Evolutionary conservation across 2,113 vertebrate genomes (phyloP).

Genomic region (Zapornia atra): DNA sequence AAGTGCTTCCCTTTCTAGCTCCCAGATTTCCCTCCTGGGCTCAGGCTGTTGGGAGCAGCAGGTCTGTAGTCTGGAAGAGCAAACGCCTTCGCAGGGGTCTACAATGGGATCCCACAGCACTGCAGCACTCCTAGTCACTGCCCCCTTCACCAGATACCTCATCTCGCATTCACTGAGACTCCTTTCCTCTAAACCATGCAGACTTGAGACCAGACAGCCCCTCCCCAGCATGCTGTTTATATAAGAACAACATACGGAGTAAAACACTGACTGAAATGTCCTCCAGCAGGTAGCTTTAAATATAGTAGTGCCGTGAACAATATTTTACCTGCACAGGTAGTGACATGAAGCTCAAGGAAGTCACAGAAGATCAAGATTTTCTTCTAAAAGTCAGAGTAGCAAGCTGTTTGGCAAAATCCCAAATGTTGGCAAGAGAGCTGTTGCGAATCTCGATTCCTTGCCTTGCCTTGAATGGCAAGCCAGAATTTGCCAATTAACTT

Average conservation of each 20-base stretch:
- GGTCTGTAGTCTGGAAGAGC: background rate
- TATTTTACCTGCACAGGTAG: background rate
- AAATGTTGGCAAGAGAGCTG: background rate
- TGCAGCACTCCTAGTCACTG: background rate
- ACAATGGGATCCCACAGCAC: background rate
- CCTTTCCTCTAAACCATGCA: background rate
- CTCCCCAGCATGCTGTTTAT: background rate
- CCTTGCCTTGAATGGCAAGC: background rate
- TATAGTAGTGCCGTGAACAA: background rate
- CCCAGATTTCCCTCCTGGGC: background rate
- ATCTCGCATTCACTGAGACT: background rate
- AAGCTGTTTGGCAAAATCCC: constrained; percentile 15
- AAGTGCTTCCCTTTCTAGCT: background rate
- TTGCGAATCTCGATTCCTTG: background rate
- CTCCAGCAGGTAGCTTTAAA: background rate
- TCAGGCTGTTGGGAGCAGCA: background rate
- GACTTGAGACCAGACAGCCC: background rate
- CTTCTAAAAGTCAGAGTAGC: background rate
- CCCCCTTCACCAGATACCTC: background rate
- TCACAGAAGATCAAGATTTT: background rate
- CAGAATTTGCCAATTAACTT: constrained; percentile 48
- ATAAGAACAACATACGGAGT: background rate
- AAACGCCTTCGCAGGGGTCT: background rate
- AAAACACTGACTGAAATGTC: background rate
- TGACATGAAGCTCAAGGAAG: background rate